Percentiles rank a stretch among this genome's conserved stretches.
Evolutionary conservation across 2,113 vertebrate genomes (phyloP).

Genomic region (Rhinopomastus cyanomelas): DNA sequence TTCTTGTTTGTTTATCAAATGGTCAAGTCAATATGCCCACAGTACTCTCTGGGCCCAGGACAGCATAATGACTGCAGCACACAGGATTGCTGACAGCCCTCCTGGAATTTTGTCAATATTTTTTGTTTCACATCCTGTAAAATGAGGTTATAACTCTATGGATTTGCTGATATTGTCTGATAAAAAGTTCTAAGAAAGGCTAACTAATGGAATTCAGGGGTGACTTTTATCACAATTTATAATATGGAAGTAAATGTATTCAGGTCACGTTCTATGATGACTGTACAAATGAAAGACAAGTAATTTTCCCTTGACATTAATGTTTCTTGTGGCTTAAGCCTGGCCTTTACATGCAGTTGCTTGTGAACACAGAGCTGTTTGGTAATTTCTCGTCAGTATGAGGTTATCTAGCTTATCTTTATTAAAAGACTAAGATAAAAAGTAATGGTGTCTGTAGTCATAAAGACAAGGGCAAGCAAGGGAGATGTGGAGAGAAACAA

Average conservation of each 20-base stretch:
- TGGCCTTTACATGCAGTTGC: background rate
- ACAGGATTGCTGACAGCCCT: background rate
- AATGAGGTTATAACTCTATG: background rate
- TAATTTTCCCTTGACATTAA: background rate
- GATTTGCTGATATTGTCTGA: background rate
- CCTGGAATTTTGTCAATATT: background rate
- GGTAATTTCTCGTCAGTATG: background rate
- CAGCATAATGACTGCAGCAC: accelerated
- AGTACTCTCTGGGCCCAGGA: accelerated
- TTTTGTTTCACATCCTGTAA: background rate
- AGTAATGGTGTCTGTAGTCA: background rate
- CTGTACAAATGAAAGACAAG: background rate
- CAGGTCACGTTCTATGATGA: background rate
- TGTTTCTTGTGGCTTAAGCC: background rate
- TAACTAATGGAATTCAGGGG: background rate
- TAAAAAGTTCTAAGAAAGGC: background rate
- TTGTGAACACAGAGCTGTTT: background rate
- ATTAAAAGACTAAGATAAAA: conserved; percentile 11
- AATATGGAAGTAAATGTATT: background rate
- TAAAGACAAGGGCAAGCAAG: background rate
- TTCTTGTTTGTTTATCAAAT: background rate
- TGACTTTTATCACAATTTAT: background rate
- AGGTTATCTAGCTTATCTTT: background rate
- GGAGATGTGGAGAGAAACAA: background rate
- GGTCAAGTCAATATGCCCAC: too few relatives aligned